phyloP scores from a whole-genome alignment of 2,113 vertebrate genomes.

The Dromaius novaehollandiae region DNA sequence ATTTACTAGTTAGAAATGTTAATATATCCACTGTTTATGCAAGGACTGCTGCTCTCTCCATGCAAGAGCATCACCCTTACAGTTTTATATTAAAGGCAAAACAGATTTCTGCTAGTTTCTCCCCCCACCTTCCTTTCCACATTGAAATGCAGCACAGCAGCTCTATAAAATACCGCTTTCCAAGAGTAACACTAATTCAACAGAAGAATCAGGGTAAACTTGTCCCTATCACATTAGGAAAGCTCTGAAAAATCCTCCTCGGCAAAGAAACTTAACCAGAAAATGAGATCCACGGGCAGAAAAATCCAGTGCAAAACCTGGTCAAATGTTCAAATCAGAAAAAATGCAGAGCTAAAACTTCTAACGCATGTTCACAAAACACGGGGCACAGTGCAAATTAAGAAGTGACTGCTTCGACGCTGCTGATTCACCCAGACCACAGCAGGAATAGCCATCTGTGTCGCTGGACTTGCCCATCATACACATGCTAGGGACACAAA shows the following conservation, averaged over 20 bases:
- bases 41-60: neutral
- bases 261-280: neutral
- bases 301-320: neutral
- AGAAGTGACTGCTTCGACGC: neutral
- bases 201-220: neutral
- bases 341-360: neutral
- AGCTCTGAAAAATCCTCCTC: neutral
- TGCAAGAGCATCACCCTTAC: neutral
- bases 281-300: neutral
- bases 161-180: neutral
- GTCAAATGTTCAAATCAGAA: neutral
- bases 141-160: neutral
- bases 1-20: slow-evolving; percentile 59
- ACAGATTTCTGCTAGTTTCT: neutral
- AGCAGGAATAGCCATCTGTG: neutral
- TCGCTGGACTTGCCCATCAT: neutral
- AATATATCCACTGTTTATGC: slow-evolving; percentile 23
- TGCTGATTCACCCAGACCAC: neutral
- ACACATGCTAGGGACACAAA: neutral
- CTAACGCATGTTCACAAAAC: neutral
- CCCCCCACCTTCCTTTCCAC: neutral
- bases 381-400: neutral
- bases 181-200: neutral
- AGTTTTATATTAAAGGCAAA: neutral
- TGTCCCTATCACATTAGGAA: neutral